phyloP scores from a whole-genome alignment of 2,797 vertebrate genomes.

The Alcedo quadribrachys region DNA sequence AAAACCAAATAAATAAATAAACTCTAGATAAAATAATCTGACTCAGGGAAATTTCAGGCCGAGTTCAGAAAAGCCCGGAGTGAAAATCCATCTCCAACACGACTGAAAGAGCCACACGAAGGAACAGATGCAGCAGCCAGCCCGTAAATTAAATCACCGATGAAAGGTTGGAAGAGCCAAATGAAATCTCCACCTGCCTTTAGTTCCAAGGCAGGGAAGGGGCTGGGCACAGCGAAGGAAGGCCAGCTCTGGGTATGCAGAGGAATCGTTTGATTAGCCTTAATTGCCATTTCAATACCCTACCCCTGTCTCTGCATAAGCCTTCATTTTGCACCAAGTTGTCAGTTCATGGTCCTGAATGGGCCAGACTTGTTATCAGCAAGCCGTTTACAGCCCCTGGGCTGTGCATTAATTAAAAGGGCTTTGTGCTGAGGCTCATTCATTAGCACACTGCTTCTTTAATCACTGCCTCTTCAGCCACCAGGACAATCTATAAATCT shows the following conservation, averaged over 20 bases:
- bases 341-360: conserved; percentile 73
- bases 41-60: neutral
- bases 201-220: neutral
- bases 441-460: conserved; percentile 78
- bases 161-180: conserved; percentile 33
- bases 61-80: neutral
- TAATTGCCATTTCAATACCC: conserved; percentile 71
- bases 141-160: conserved; percentile 2
- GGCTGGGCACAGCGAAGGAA: neutral
- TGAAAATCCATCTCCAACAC: neutral
- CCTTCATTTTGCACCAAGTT: conserved; percentile 66
- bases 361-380: conserved; percentile 77
- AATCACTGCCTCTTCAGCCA: conserved; percentile 83
- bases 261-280: conserved; percentile 31
- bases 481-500: conserved; percentile 84
- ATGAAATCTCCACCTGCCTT: conserved; percentile 1
- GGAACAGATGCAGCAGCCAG: conserved; percentile 1
- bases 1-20: neutral
- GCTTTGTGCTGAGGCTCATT: conserved; percentile 76
- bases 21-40: neutral
- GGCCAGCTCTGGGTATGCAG: neutral
- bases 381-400: conserved; percentile 74
- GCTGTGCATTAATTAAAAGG: conserved; percentile 79
- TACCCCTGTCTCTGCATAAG: conserved; percentile 42
- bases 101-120: neutral